Base-by-base conservation (phyloP, 2,888 invertebrate species). In the Serrognathus titanus region DNA sequence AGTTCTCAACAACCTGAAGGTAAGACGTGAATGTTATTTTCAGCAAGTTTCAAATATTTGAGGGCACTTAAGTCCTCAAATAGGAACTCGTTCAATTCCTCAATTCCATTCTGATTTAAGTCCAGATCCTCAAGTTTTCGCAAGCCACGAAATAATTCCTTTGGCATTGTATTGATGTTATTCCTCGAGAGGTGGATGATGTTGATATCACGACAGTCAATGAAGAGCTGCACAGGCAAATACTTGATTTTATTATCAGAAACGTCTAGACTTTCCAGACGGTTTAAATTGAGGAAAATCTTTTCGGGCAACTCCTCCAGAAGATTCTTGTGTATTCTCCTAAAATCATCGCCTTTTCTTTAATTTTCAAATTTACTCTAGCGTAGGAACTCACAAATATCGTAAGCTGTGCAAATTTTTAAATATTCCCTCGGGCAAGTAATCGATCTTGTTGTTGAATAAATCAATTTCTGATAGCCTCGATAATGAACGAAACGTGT, bases 371-470 rank as follows among this genome's bases (percentile, higher is more conserved):
- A 53, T 54, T 46, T 13, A 5, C 24, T 24, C 7, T 2, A 6
- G 24, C 10, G 16, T 2, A 11, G 16, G 1, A 3, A 82, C 85
- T 83, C 77, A 87, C 87, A 88, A 71, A 71, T 86, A 85, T 63
- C 81, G 80, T 39, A 89, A 75, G 67, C 82, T 85, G 63, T 81
- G 79, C 49, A 88, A 76, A 8, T 83, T 81, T 64, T 84, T 82
- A 68, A 90, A 90, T 58, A 88, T 79, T 1, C 82, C 81, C 2
- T 82, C 79, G 0, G 88, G 86, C 24, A 91, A 72, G 69, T 82
- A 83, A 65, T 86, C 85, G 16, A 92, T 80, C 54, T 82, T 82
- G 73, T 92, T 92, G 68, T 87, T 86, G 63, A 89, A 90, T 69
- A 92, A 80, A 72, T 91, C 87, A 50, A 88, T 72, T 68, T 88